Percentiles rank a stretch among this genome's conserved stretches.
Evolutionary conservation across 2,888 invertebrate species (phyloP).

Genomic region (Diadegma fenestrale): DNA sequence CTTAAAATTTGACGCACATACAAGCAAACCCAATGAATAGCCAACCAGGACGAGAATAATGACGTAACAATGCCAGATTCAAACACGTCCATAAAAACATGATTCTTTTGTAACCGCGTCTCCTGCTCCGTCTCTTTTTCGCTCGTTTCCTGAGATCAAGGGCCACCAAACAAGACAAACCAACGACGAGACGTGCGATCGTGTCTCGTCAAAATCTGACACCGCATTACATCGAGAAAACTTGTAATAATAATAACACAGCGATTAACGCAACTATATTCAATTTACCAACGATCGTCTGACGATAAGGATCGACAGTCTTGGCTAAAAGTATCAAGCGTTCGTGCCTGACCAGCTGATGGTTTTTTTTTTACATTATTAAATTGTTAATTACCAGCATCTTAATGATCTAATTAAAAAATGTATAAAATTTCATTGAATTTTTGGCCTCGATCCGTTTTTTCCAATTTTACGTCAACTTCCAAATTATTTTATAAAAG

Average conservation of each 20-base stretch:
- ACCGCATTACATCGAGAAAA: conserved; percentile 58
- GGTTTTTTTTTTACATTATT: not conserved
- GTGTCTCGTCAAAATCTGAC: conserved; percentile 53
- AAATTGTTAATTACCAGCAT: not conserved
- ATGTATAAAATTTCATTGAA: not conserved
- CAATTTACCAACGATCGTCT: conserved; percentile 40
- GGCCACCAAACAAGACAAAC: conserved; percentile 44
- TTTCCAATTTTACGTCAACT: too few species aligned
- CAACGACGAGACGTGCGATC: conserved; percentile 20
- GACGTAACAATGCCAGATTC: conserved; percentile 84
- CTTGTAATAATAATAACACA: conserved; percentile 52
- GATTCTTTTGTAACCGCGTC: conserved; percentile 80
- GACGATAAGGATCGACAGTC: conserved; percentile 46
- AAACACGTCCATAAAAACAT: conserved; percentile 79
- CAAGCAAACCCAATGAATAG: conserved; percentile 23
- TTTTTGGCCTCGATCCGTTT: not conserved
- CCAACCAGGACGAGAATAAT: conserved; percentile 80
- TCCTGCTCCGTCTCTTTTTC: conserved; percentile 39
- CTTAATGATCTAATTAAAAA: not conserved
- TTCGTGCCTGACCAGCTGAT: conserved; percentile 16
- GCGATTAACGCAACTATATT: conserved; percentile 48
- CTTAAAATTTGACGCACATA: conserved; percentile 33
- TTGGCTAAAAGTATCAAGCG: not conserved
- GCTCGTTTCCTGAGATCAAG: conserved; percentile 20
- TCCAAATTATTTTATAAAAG: not conserved